Percentiles rank a stretch among this genome's conserved stretches.
Evolutionary conservation across 2,113 vertebrate species (phyloP).

Genomic region (Tretioscincus oriximinensis): DNA sequence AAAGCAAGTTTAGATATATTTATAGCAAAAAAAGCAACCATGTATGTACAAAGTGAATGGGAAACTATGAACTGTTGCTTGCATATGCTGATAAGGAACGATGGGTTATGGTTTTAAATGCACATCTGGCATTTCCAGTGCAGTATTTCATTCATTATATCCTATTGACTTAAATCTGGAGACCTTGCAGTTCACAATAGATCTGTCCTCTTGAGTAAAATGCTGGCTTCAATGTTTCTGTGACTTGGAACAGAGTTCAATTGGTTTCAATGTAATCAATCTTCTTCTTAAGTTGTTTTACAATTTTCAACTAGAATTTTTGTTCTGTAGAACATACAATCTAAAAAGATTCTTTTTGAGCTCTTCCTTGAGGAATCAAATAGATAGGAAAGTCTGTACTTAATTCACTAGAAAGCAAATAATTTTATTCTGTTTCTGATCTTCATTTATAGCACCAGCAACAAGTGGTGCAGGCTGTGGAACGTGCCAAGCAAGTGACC

Average conservation of each 20-base stretch:
- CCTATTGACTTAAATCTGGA: background rate
- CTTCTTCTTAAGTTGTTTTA: background rate
- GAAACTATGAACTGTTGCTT: background rate
- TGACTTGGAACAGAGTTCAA: background rate
- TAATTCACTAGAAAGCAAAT: conserved; percentile 70
- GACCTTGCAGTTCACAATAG: background rate
- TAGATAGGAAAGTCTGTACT: conserved; percentile 58
- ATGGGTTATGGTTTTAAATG: background rate
- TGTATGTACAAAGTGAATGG: background rate
- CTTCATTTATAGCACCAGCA: conserved; percentile 90
- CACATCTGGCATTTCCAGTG: background rate
- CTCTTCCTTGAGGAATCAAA: conserved; percentile 33
- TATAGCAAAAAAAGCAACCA: background rate
- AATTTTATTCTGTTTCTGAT: conserved; percentile 78
- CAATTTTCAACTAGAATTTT: background rate
- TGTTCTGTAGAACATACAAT: conserved; percentile 40
- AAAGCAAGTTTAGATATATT: background rate
- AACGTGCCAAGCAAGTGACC: conserved; percentile 97
- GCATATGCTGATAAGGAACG: background rate
- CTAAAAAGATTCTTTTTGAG: conserved; percentile 33
- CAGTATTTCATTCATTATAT: background rate
- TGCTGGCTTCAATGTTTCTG: background rate
- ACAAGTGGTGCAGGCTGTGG: conserved; percentile 97
- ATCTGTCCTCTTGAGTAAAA: conserved; percentile 16
- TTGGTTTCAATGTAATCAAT: conserved; percentile 32